A percentile compares a stretch with the other conserved stretches of the same genome.
Evolutionary conservation across 2,113 vertebrate species (phyloP).

Genomic region (Glaucidium brasilianum): DNA sequence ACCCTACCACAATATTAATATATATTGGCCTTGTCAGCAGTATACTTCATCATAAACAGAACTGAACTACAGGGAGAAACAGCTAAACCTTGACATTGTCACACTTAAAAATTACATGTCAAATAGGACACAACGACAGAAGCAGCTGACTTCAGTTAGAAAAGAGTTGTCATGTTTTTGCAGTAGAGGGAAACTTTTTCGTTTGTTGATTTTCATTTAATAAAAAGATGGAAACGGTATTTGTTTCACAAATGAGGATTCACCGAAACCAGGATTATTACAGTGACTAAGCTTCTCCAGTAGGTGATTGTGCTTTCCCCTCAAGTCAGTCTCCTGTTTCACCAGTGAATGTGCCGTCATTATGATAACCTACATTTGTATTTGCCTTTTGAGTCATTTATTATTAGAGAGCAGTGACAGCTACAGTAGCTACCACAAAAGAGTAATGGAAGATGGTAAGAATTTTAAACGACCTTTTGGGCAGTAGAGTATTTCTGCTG

Average conservation of each 20-base stretch:
- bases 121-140: background rate
- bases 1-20: background rate
- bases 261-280: background rate
- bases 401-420: background rate
- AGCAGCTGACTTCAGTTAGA: background rate
- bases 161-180: background rate
- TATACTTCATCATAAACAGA: background rate
- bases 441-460: background rate
- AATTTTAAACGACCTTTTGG: background rate
- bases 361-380: background rate
- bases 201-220: background rate
- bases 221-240: background rate
- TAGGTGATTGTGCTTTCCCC: background rate
- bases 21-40: background rate
- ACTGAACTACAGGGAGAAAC: background rate
- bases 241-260: background rate
- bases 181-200: background rate
- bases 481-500: background rate
- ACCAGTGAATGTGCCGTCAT: background rate
- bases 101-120: background rate
- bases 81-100: background rate
- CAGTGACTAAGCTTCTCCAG: background rate
- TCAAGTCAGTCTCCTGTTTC: background rate
- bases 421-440: background rate
- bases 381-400: background rate